Conservation (phyloP, 2,797 vertebrate species). For the Poeciliopsis gracilis region DNA sequence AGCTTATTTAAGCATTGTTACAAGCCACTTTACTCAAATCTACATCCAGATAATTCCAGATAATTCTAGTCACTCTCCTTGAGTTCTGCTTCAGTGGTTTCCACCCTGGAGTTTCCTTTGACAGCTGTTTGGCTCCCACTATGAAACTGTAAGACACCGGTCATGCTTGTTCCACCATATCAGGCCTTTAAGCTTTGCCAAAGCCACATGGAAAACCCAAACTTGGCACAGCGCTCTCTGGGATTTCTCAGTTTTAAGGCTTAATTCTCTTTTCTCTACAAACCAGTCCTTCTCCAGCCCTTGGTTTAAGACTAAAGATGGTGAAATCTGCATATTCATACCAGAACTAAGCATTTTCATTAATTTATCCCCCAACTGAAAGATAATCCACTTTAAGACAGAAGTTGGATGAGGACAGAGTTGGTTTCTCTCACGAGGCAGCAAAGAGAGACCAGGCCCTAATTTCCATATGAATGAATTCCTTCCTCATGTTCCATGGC, state of each 20-base stretch:
- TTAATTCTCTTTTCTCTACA: slow-evolving; percentile 59
- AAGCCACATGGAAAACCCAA: slow-evolving; percentile 65
- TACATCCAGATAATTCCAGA: slow-evolving; percentile 39
- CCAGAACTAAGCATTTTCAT: slow-evolving; percentile 72
- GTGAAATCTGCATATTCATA: slow-evolving; percentile 76
- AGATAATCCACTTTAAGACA: slow-evolving; percentile 75
- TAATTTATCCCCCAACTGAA: slow-evolving; percentile 76
- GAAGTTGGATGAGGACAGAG: slow-evolving; percentile 62
- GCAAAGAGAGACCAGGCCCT: slow-evolving; percentile 57
- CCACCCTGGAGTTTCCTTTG: slow-evolving; percentile 49
- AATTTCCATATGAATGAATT: slow-evolving; percentile 77
- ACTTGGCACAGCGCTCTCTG: slow-evolving; percentile 54
- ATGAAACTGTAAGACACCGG: slow-evolving; percentile 53
- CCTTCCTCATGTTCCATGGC: slow-evolving; percentile 57
- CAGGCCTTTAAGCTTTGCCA: slow-evolving; percentile 63
- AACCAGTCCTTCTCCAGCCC: slow-evolving; percentile 48
- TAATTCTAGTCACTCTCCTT: slow-evolving; percentile 50
- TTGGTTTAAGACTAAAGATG: slow-evolving; percentile 69
- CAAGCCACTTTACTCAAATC: slow-evolving; percentile 15
- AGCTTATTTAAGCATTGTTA: slow-evolving; percentile 7
- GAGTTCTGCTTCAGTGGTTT: slow-evolving; percentile 51
- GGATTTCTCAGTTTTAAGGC: slow-evolving; percentile 58
- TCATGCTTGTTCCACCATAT: slow-evolving; percentile 69
- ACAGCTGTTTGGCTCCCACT: slow-evolving; percentile 68
- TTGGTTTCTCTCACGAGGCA: slow-evolving; percentile 51